These are phyloP conservation scores for Hirudinaria manillensis DNA, from an alignment of 2,888 invertebrate species.

Conservation along the genomic window DNA sequence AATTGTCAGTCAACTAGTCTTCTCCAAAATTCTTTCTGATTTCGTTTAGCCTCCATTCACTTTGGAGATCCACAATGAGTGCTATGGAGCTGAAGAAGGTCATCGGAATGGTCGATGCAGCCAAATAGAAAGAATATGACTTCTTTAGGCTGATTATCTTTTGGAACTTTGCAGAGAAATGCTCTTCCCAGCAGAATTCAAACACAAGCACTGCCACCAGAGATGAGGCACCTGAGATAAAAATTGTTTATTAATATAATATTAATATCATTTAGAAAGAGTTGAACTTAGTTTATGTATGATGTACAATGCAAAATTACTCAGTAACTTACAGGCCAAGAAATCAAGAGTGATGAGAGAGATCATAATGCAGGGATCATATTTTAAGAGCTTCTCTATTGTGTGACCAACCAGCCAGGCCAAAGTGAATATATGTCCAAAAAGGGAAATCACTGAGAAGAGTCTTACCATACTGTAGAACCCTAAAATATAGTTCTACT, in stretches of 20 bases:
- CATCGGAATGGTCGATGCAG: constrained; percentile 32
- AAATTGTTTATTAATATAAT: too few relatives aligned
- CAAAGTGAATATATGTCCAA: constrained; percentile 37
- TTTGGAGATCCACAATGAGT: constrained; percentile 8
- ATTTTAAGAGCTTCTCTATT: constrained; percentile 38
- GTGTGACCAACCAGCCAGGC: constrained; percentile 40
- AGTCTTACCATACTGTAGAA: constrained; percentile 38
- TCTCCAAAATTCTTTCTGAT: neutral
- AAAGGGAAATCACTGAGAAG: constrained; percentile 37
- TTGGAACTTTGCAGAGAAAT: neutral
- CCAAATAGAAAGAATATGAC: constrained; percentile 36
- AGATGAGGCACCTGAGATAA: neutral
- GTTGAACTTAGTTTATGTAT: neutral
- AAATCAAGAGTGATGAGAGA: constrained; percentile 24
- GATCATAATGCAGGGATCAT: constrained; percentile 38
- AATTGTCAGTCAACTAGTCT: too few relatives aligned
- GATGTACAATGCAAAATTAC: neutral
- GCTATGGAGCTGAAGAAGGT: constrained; percentile 17
- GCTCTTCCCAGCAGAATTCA: neutral
- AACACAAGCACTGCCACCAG: neutral
- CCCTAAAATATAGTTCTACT: constrained; percentile 27
- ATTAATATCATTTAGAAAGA: too few relatives aligned
- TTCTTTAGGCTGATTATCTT: constrained; percentile 20
- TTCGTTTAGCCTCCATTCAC: constrained; percentile 7
- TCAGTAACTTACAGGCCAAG: neutral